Base-by-base conservation (phyloP, 2,888 invertebrate genomes). In the Operophtera brumata region DNA sequence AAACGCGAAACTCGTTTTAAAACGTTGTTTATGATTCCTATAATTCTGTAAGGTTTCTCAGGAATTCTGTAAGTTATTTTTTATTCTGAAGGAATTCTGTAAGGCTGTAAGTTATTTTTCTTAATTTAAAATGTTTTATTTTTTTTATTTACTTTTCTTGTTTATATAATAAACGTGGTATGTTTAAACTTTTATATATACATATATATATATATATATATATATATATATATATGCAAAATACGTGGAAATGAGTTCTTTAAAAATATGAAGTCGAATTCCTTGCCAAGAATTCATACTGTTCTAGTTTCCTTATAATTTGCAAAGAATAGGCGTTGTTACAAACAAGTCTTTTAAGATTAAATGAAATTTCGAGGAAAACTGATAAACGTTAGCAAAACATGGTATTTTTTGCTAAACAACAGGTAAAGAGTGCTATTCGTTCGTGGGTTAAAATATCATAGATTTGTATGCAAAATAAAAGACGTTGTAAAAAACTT, bases 381-480 rank as follows among this genome's bases (percentile, higher is more conserved):
- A 11, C 14, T 6, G 37, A 26, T 9, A 43, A 32, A 14, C 36
- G 7, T 39, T 13, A 37, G 26, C 4, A 47, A 44, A 54, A 54
- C 45, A 41, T 40, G 41, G 20, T 44, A 41, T 42, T 48, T 40
- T 49, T 36, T 11, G 30, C 39, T 32, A 26, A 46, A 32, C 10
- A 41, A 25, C 45, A 32, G 26, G 42, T 37, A 46, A 46, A 46
- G 28, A 46, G 13, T 26, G 36, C 11, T 26, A 20, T 25, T 45
- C 14, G 40, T 14, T 34, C 32, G 32, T 26, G 43, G 26, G 30
- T 20, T 30, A 14, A 20, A 13, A 36, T 20, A 44, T 30, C 37
- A 20, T 36, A 43, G 30, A 43, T 49, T 43, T 49, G 10, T 36
- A 36, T 36, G 30, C 36, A 43, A n/a, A n/a, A n/a, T n/a, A n/a